Evolutionary conservation across 2,888 invertebrate species (phyloP).

Genomic region (Platycheirus rosarum): DNA sequence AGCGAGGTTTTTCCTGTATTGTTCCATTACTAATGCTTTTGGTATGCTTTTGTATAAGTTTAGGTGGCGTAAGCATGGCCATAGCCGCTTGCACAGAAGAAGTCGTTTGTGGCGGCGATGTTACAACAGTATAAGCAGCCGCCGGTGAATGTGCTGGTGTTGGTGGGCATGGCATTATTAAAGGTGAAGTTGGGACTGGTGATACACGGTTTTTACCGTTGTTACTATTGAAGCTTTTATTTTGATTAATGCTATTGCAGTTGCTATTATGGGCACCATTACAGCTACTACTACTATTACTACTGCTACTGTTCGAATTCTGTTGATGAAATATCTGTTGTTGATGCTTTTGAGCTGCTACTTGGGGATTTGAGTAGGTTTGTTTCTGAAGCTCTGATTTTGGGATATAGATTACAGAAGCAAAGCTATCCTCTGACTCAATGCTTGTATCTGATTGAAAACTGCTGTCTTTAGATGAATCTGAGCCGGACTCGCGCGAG

Average conservation of each 20-base stretch:
- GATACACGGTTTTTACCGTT: slow-evolving; percentile 79
- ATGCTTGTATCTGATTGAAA: slow-evolving; percentile 96
- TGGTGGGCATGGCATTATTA: slow-evolving; percentile 82
- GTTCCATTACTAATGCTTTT: slow-evolving; percentile 60
- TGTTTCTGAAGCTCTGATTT: slow-evolving; percentile 86
- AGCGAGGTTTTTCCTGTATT: slow-evolving; percentile 75
- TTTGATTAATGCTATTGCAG: slow-evolving; percentile 59
- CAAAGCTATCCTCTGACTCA: slow-evolving; percentile 96
- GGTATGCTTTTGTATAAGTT: slow-evolving; percentile 74
- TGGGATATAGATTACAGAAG: slow-evolving; percentile 95
- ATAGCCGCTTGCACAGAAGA: slow-evolving; percentile 80
- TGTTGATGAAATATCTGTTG: slow-evolving; percentile 76
- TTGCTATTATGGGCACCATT: slow-evolving; percentile 75
- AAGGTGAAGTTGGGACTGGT: slow-evolving; percentile 90
- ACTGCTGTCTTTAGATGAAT: slow-evolving; percentile 94
- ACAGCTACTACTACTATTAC: slow-evolving; percentile 81
- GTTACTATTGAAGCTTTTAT: slow-evolving; percentile 53
- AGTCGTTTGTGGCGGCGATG: slow-evolving; percentile 80
- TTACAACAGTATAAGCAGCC: slow-evolving; percentile 79
- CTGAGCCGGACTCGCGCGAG: slow-evolving; percentile 94
- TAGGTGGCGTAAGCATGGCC: slow-evolving; percentile 80
- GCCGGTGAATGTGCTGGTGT: slow-evolving; percentile 82
- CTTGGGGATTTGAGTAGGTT: slow-evolving; percentile 77
- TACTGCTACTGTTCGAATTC: slow-evolving; percentile 80
- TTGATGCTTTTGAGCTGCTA: slow-evolving; percentile 71